Percentiles rank a stretch among this genome's conserved stretches.
Evolutionary conservation across 2,797 vertebrate genomes (phyloP).

Genomic region (Simalia tracyae): DNA sequence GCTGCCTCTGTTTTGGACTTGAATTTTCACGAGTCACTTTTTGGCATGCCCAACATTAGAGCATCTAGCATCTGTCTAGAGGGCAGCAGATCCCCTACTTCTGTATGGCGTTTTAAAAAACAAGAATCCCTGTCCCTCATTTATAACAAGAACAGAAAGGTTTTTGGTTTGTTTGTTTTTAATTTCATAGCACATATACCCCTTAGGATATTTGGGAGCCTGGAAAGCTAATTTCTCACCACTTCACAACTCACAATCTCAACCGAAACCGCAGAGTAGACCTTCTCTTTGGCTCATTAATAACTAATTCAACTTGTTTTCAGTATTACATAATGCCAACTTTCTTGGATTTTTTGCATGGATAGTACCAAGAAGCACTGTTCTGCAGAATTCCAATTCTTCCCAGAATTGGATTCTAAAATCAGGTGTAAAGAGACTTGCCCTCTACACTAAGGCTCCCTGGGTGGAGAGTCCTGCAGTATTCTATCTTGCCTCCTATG

Average conservation of each 20-base stretch:
- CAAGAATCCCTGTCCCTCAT: neutral
- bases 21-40: neutral
- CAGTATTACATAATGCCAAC: neutral
- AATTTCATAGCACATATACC: neutral
- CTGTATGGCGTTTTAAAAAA: neutral
- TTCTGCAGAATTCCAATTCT: neutral
- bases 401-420: neutral
- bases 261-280: neutral
- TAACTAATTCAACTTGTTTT: neutral
- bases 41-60: neutral
- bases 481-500: neutral
- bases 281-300: neutral
- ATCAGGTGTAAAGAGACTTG: neutral
- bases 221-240: neutral
- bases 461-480: neutral
- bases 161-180: neutral
- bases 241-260: neutral
- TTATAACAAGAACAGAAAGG: neutral
- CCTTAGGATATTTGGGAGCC: too few species aligned
- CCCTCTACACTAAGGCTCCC: neutral
- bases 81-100: neutral
- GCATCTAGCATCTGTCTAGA: neutral
- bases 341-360: neutral
- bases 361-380: neutral
- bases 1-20: neutral